phyloP scores from a whole-genome alignment of 2,888 invertebrate species.

The Perithous albicinctus region DNA sequence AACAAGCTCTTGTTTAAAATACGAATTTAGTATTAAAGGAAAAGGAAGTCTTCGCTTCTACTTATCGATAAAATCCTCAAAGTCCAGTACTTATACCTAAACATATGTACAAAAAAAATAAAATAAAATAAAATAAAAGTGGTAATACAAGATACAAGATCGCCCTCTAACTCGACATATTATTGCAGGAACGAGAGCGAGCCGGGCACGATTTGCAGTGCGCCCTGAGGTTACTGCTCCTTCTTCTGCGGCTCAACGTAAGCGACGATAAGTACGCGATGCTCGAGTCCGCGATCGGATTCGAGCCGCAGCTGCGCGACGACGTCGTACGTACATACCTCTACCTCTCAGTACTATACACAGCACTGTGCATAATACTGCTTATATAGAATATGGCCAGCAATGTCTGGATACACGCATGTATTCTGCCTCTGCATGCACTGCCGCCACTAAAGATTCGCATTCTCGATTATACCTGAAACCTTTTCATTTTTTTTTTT shows the following conservation, averaged over 20 bases:
- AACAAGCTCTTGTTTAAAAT: neutral
- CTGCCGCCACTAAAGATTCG: constrained; percentile 64
- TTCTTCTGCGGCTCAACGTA: constrained; percentile 74
- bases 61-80: neutral
- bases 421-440: constrained; percentile 41
- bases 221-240: constrained; percentile 75
- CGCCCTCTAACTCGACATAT: constrained; percentile 8
- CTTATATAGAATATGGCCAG: constrained; percentile 30
- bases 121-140: too few relatives aligned
- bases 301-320: constrained; percentile 76
- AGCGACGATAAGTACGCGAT: constrained; percentile 77
- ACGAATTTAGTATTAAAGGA: neutral
- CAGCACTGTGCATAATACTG: constrained; percentile 10
- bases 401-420: constrained; percentile 42
- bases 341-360: constrained; percentile 1
- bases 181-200: constrained; percentile 77
- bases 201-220: constrained; percentile 75
- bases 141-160: neutral
- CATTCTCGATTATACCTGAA: constrained; percentile 65
- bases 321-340: constrained; percentile 76
- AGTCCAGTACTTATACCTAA: neutral
- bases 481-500: constrained; percentile 36
- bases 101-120: neutral
- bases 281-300: constrained; percentile 79
- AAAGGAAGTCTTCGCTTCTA: neutral